Evolutionary conservation across 2,797 vertebrate genomes (phyloP), one percentile per base, ranked within the genome.

Genomic region (Hipposideros larvatus): DNA sequence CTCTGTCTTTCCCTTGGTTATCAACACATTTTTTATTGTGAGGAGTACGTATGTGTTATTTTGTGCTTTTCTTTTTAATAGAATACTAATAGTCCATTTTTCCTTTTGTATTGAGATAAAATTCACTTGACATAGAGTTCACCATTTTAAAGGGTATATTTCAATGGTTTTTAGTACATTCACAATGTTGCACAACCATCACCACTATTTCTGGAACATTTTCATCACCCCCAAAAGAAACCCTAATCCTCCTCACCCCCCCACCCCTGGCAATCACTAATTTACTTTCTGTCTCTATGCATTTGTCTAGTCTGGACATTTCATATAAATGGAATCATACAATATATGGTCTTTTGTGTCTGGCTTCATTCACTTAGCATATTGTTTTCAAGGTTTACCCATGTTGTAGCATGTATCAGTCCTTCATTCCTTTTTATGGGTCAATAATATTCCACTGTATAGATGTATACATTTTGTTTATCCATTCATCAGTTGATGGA

Each of bases 11-110:
- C 24, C 9, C 61, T 24, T 75, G 53, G 59, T 61, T 53, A 63
- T 31, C 61, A 77, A 34, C 37, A 71, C 16, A 68, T 59, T 84
- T 86, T 57, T 34, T 21, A 22, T 63, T 82, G 10, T 55, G 87
- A 90, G 26, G 59, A 51, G 4, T 46, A 21, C 43, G 22, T 41
- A 43, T 48, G 48, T 79, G 24, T 59, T 90, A 74, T 75, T 75
- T 87, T 82, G 24, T 87, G 82, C 28, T 68, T 75, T 80, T 80
- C 22, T 82, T 91, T 68, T 61, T 28, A 90, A 85, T 71, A 37
- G 34, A 34, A 28, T 24, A 41, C 21, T 31, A 85, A 77, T 41
- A 90, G 78, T 18, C 22, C 57, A 86, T 57, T 96, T 84, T 77
- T 7, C 66, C 28, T 59, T 87, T 37, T 46, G 59, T 43, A 15